Conservation (phyloP, 1,140 invertebrate species). For the Scylla paramamosain region DNA sequence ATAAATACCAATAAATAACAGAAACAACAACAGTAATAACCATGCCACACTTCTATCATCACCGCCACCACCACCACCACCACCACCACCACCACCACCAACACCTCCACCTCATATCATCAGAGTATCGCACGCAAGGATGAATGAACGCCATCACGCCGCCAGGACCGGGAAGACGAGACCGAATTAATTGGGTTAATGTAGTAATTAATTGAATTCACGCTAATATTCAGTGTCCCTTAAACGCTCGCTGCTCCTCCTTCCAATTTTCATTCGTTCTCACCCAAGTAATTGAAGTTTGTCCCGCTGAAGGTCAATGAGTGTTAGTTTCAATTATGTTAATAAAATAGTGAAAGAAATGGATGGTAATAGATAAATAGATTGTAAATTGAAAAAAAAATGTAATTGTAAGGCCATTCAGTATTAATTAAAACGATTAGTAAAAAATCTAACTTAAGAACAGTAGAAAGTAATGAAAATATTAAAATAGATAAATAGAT, state of each 20-base stretch:
- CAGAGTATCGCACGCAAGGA: neutral
- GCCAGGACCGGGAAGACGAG: neutral
- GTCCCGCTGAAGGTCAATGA: no score
- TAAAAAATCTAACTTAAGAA: no score
- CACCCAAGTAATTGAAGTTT: neutral
- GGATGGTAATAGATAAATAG: no score
- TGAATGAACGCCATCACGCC: neutral
- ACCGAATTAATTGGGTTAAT: neutral
- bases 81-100: neutral
- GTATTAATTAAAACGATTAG: no score
- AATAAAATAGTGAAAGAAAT: no score
- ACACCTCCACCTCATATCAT: neutral
- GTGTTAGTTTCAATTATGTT: no score
- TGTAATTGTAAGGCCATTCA: no score
- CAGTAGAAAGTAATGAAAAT: no score
- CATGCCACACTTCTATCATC: neutral
- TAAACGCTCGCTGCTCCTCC: neutral
- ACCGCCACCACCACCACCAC: neutral
- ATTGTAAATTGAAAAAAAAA: no score
- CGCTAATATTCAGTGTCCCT: constrained; percentile 2
- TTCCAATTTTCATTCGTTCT: neutral
- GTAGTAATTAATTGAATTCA: constrained; percentile 24
- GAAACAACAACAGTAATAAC: neutral
- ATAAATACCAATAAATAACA: no score
- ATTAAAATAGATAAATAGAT: no score